These are phyloP conservation scores for Prionace glauca DNA, from an alignment of 2,797 vertebrate species.

Conservation along the genomic window DNA sequence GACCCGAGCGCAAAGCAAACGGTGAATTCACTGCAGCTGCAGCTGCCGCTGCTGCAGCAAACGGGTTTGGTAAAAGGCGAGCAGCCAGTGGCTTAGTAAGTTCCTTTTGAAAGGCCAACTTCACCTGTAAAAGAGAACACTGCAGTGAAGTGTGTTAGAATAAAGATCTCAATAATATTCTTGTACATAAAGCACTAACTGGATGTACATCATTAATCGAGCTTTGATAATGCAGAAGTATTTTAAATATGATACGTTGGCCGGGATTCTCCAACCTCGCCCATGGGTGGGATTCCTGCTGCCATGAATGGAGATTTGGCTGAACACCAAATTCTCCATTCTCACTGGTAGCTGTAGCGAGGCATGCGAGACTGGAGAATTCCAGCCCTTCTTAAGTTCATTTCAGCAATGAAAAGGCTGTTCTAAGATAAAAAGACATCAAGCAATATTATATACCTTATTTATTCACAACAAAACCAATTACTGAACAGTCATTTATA, in stretches of 20 bases:
- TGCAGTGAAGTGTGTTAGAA: slow-evolving; percentile 12
- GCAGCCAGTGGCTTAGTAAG: slow-evolving; percentile 71
- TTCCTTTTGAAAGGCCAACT: slow-evolving; percentile 79
- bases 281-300: too few species aligned
- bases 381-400: not conserved
- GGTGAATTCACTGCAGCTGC: slow-evolving; percentile 70
- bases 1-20: slow-evolving; percentile 74
- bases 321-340: too few species aligned
- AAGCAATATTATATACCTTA: not conserved
- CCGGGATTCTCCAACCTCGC: too few species aligned
- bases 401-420: not conserved
- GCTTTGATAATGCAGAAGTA: not conserved
- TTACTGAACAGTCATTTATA: not conserved
- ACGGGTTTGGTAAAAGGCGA: slow-evolving; percentile 74
- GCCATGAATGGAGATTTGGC: too few species aligned
- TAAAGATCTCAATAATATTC: not conserved
- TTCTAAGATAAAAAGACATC: not conserved
- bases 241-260: not conserved
- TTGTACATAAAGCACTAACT: not conserved
- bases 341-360: too few species aligned
- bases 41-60: slow-evolving; percentile 69
- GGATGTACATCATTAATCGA: not conserved
- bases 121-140: slow-evolving; percentile 62
- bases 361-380: too few species aligned
- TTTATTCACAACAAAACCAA: not conserved